Evolutionary conservation across 2,113 vertebrate species (phyloP).

Genomic region (Eira barbara): DNA sequence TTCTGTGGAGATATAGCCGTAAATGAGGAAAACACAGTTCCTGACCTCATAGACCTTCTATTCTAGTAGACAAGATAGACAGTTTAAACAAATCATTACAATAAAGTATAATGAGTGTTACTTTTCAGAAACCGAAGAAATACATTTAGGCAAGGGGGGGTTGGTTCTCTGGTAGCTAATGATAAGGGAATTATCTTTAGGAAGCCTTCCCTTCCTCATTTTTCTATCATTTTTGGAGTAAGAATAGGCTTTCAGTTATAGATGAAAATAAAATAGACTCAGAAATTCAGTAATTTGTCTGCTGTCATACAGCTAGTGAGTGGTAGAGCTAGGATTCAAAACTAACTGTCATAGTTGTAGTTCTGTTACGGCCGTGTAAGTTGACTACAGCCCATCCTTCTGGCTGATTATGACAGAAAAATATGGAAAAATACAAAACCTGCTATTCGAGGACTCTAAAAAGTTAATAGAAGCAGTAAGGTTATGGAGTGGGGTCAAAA

Average conservation of each 20-base stretch:
- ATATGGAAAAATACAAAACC: neutral
- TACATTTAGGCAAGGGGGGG: neutral
- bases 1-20: neutral
- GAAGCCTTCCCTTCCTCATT: neutral
- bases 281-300: neutral
- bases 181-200: neutral
- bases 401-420: neutral
- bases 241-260: neutral
- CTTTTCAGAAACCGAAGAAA: neutral
- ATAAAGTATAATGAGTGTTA: neutral
- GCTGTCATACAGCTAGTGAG: neutral
- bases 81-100: neutral
- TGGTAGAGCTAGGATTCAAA: neutral
- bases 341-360: neutral
- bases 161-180: neutral
- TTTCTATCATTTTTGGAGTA: neutral
- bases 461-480: neutral
- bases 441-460: neutral
- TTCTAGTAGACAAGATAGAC: neutral
- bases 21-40: neutral
- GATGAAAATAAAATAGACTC: slow-evolving; percentile 7
- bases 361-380: neutral
- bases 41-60: neutral
- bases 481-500: neutral
- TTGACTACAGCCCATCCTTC: neutral